These are phyloP conservation scores for Lampris incognitus DNA, from an alignment of 2,113 vertebrate genomes.

Conservation along the genomic window DNA sequence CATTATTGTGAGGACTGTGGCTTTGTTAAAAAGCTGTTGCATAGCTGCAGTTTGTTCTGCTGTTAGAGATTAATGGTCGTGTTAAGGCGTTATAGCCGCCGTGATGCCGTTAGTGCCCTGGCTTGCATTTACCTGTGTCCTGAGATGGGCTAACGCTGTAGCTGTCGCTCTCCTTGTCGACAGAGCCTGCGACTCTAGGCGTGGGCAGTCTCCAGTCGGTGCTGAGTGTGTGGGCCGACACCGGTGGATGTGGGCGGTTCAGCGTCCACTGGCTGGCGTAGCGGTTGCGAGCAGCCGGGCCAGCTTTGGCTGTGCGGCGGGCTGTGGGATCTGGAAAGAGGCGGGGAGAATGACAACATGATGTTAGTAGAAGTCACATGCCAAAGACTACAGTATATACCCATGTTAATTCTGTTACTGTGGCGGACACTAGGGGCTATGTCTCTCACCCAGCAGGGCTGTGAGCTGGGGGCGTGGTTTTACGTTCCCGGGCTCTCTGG, in stretches of 20 bases:
- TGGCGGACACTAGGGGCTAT: too few relatives aligned
- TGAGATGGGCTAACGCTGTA: slow-evolving; percentile 99
- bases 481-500: too few relatives aligned
- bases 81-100: background rate
- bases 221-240: slow-evolving; percentile 96
- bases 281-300: slow-evolving; percentile 92
- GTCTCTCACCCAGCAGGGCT: too few relatives aligned
- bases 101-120: background rate
- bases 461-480: too few relatives aligned
- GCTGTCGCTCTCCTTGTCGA: slow-evolving; percentile 98
- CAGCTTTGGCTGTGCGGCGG: slow-evolving; percentile 92
- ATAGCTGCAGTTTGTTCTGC: background rate
- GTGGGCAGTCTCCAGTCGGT: slow-evolving; percentile 98
- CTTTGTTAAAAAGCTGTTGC: slow-evolving; percentile 13
- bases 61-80: slow-evolving; percentile 9
- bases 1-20: background rate
- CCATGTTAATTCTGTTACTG: too few relatives aligned
- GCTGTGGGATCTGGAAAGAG: slow-evolving; percentile 90
- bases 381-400: too few relatives aligned
- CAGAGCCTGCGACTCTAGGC: slow-evolving; percentile 90
- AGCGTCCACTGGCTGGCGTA: slow-evolving; percentile 99
- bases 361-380: background rate
- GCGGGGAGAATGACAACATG: background rate
- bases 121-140: slow-evolving; percentile 89
- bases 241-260: slow-evolving; percentile 95